phyloP scores from a whole-genome alignment of 2,113 vertebrate species.

The Lepidothrix coronata region DNA sequence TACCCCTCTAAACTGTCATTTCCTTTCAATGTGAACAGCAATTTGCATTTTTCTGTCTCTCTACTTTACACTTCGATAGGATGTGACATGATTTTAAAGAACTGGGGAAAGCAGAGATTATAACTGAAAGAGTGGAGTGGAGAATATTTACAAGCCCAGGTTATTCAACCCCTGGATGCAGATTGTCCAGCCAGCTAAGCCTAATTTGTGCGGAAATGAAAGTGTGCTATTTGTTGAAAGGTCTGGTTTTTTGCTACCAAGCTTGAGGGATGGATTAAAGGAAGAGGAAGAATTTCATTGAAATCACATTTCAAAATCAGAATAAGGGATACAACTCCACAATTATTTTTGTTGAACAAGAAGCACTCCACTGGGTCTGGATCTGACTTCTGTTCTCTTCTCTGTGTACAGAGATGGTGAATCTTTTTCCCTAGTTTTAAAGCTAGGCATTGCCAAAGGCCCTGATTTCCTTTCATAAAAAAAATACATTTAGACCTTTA shows the following conservation, averaged over 20 bases:
- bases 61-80: not conserved
- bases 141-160: slow-evolving; percentile 1
- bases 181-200: not conserved
- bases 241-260: not conserved
- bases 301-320: slow-evolving; percentile 4
- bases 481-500: not conserved
- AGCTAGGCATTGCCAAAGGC: not conserved
- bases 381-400: not conserved
- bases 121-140: not conserved
- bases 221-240: slow-evolving; percentile 31
- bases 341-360: not conserved
- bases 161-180: slow-evolving; percentile 14
- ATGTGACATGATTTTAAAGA: slow-evolving; percentile 25
- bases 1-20: not conserved
- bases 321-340: not conserved
- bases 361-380: not conserved
- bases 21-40: not conserved
- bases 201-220: not conserved
- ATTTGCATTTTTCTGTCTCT: slow-evolving; percentile 14
- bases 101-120: not conserved
- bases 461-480: not conserved
- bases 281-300: not conserved
- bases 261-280: not conserved
- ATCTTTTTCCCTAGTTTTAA: not conserved
- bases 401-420: not conserved